Base-by-base conservation (phyloP, 2,888 invertebrate genomes). In the Branchipolynoe longqiensis region DNA sequence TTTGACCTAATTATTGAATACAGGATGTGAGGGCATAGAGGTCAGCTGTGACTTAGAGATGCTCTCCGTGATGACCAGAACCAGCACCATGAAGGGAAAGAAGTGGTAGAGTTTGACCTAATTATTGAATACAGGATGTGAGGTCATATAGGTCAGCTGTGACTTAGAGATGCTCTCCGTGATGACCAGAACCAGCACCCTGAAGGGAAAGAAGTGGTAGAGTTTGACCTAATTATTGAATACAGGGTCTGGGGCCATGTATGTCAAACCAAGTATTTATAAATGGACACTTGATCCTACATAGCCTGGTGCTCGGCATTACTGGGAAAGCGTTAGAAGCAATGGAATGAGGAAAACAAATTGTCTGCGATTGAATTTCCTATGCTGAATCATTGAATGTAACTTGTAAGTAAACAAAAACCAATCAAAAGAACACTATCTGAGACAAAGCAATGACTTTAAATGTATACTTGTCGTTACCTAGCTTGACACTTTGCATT, bases 71-170 rank as follows among this genome's bases (percentile, higher is more conserved):
- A 88, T 81, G 3, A 86, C 88, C 0, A 88, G 85, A 6, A 83
- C 73, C 4, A 87, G 25, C n/a, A 87, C 81, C 3, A 41, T 78
- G 54, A 3, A 78, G 18, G 69, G 22, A 1, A 62, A n/a, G 38
- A 85, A 86, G 41, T 41, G 64, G 18, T 69, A 82, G 3, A 41
- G 33, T 22, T 28, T 85, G 31, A 85, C 33, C 48, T 86, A 59
- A 54, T 86, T 88, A 3, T 81, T 83, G 14, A 62, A 62, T 18
- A 73, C 36, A 12, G 88, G 87, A 28, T 48, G 83, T 22, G 74
- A 85, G 36, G 87, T 85, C 31, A 87, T 84, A 2, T 86, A 82
- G 18, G 69, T 33, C 18, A 88, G 73, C 62, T 88, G 87, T 40
- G 28, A 86, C n/a, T 12, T 31, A 33, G 85, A 84, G 48, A 88